These are phyloP conservation scores for Phortica okadai DNA, from an alignment of 2,888 invertebrate genomes.

Conservation along the genomic window DNA sequence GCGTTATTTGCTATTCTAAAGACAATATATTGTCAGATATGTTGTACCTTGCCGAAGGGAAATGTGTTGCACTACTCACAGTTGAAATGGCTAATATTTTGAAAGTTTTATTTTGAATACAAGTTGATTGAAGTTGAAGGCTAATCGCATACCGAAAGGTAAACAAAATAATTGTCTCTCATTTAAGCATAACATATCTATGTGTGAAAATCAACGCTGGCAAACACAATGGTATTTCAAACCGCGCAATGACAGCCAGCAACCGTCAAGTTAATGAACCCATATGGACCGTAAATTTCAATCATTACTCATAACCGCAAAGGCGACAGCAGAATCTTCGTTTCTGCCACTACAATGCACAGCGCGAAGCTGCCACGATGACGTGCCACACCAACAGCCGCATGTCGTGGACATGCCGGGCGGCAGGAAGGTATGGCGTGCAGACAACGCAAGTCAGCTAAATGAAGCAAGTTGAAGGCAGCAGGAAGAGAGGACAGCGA, in stretches of 20 bases:
- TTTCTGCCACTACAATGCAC: background rate
- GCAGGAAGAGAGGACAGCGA: background rate
- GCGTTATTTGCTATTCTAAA: too few relatives aligned
- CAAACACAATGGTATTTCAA: background rate
- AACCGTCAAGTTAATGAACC: conserved; percentile 47
- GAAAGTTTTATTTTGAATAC: too few relatives aligned
- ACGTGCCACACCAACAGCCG: background rate
- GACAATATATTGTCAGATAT: too few relatives aligned
- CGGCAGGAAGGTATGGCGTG: background rate
- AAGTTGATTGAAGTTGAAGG: too few relatives aligned
- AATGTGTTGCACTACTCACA: too few relatives aligned
- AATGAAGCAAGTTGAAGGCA: conserved; percentile 27
- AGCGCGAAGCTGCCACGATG: background rate
- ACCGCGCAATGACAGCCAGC: background rate
- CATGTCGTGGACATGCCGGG: background rate
- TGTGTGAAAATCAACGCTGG: conserved; percentile 36
- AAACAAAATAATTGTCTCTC: too few relatives aligned
- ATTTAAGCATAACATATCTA: conserved; percentile 35
- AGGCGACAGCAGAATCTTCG: conserved; percentile 30
- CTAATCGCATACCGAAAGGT: too few relatives aligned
- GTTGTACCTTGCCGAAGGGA: too few relatives aligned
- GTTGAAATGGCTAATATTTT: too few relatives aligned
- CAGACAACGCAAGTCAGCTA: conserved; percentile 43
- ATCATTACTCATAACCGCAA: conserved; percentile 64
- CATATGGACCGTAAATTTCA: conserved; percentile 60